Conservation (phyloP, 2,113 vertebrate genomes). For the Colinus virginianus region DNA sequence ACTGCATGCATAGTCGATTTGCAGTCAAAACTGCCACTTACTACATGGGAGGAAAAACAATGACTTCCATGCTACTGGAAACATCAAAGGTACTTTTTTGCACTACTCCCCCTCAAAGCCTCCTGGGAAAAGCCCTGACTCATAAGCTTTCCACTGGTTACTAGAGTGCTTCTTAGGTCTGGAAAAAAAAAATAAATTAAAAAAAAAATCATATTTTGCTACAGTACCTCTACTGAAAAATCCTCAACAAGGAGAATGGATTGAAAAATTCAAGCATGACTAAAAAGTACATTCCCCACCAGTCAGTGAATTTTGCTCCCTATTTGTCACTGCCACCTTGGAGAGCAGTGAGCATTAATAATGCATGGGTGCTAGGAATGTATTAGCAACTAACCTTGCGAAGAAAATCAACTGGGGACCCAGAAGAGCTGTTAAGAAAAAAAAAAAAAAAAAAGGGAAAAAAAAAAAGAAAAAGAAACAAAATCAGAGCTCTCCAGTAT, state of each 20-base stretch:
- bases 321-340: slow-evolving; percentile 99
- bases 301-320: slow-evolving; percentile 96
- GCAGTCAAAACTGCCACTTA: slow-evolving; percentile 77
- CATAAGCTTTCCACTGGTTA: slow-evolving; percentile 72
- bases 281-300: slow-evolving; percentile 97
- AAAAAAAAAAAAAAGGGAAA: no score
- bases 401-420: slow-evolving; percentile 89
- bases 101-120: slow-evolving; percentile 71
- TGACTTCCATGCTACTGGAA: slow-evolving; percentile 74
- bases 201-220: slow-evolving; percentile 67
- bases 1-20: slow-evolving; percentile 70
- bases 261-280: slow-evolving; percentile 95
- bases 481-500: slow-evolving; percentile 58
- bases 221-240: slow-evolving; percentile 78
- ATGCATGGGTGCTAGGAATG: slow-evolving; percentile 96
- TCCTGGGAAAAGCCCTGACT: slow-evolving; percentile 77
- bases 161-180: slow-evolving; percentile 71
- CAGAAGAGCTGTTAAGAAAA: slow-evolving; percentile 78
- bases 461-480: not conserved
- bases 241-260: slow-evolving; percentile 90
- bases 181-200: not conserved
- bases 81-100: slow-evolving; percentile 78
- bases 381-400: slow-evolving; percentile 96
- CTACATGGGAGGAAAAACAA: slow-evolving; percentile 75
- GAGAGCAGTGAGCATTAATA: slow-evolving; percentile 96